Base-by-base conservation (phyloP, 2,797 vertebrate species). In the Myripristis jacobus region DNA sequence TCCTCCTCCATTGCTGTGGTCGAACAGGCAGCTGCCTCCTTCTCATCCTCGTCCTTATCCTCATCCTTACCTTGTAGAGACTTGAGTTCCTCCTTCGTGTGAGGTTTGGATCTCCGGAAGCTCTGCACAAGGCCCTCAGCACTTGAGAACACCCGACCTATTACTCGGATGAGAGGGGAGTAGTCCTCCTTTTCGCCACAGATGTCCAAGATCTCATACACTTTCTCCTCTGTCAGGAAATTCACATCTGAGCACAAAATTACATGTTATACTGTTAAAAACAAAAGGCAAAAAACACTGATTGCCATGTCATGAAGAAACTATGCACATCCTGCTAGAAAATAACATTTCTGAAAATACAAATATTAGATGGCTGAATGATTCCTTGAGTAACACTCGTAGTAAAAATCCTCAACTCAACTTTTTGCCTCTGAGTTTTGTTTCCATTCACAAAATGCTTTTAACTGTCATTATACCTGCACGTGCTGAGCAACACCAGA, bases 61-160 rank as follows among this genome's bases (percentile, higher is more conserved):
- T 99, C 98, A n/a, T 99, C 98, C 81, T 99, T 99, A 69, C 93
- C 96, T 85, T 99, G 98, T 73, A 98, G 95, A 48, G 98, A 98
- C 86, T 99, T 99, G 53, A 99, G 94, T 86, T 99, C 97, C 90
- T 99, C 98, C 92, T 99, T 99, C 6, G 96, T 98, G 81, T 97
- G 97, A 15, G 97, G 96, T 63, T 96, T 97, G 67, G 95, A 94
- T 87, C 96, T 95, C 47, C 97, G 93, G 88, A 99, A 99, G 91
- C 98, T 99, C 90, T 96, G 96, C 57, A 98, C 97, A 88, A 99
- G 89, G n/a, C 96, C 97, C 75, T 99, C 98, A 0, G 98, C 96
- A 24, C 96, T 98, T 53, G 97, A 99, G 92, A 99, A 99, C 6
- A 99, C 96, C 84, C 96, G 94, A 27, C 98, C 98, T 16, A 99